These are phyloP conservation scores for Antechinus stuartii DNA, from an alignment of 2,113 vertebrate species.

Conservation along the genomic window DNA sequence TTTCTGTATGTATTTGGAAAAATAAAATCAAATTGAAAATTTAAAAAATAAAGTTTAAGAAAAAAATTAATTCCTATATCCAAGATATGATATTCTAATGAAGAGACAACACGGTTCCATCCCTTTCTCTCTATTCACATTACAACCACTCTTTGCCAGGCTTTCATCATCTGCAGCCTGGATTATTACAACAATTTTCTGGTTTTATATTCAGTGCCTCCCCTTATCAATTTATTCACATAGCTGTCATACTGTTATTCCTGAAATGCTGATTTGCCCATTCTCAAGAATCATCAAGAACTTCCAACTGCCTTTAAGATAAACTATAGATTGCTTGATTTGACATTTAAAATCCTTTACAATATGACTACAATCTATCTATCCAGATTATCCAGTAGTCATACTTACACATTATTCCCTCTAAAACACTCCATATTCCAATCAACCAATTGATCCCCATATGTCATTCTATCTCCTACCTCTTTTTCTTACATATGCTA, in stretches of 20 bases:
- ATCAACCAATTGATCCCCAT: background rate
- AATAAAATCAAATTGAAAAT: too few relatives aligned
- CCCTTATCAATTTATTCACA: background rate
- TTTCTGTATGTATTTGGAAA: too few relatives aligned
- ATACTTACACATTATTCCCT: background rate
- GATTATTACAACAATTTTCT: background rate
- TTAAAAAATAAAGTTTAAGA: too few relatives aligned
- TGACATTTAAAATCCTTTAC: background rate
- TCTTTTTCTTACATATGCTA: background rate
- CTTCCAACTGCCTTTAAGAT: background rate
- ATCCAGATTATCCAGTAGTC: too few relatives aligned
- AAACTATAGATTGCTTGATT: background rate
- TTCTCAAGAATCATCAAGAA: background rate
- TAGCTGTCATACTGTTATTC: background rate
- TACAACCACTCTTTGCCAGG: background rate
- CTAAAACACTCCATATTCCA: background rate
- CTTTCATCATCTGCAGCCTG: background rate
- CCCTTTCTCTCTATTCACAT: too few relatives aligned
- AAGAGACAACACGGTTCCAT: too few relatives aligned
- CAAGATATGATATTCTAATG: too few relatives aligned
- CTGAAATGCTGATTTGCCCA: background rate
- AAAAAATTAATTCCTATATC: too few relatives aligned
- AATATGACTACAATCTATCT: background rate
- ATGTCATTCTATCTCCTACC: background rate
- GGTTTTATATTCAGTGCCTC: background rate